A percentile compares a stretch with the other conserved stretches of the same genome.
Conservation (phyloP, 1,140 invertebrate genomes). For the Drosophila miranda region DNA sequence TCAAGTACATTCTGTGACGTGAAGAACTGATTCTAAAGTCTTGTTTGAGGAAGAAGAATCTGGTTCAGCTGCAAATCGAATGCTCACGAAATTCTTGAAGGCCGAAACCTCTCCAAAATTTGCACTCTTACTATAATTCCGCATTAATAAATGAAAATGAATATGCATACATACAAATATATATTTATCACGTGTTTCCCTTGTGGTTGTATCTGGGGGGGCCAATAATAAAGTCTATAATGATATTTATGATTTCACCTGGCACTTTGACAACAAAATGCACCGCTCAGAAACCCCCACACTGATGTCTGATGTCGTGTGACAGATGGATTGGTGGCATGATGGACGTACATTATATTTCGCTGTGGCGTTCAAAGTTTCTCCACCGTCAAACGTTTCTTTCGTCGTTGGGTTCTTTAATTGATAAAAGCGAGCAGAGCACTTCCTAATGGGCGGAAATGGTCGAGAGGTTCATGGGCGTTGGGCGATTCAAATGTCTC, state of each 20-base stretch:
- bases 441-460: too few species aligned
- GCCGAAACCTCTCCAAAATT: conserved; percentile 7
- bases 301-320: too few species aligned
- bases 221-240: conserved; percentile 36
- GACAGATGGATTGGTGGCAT: too few species aligned
- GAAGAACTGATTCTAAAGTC: too few species aligned
- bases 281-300: conserved; percentile 3
- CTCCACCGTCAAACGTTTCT: too few species aligned
- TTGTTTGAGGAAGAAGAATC: not conserved
- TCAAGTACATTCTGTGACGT: too few species aligned
- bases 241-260: conserved; percentile 59
- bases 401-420: too few species aligned
- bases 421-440: too few species aligned
- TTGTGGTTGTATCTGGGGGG: conserved; percentile 26
- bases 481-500: too few species aligned
- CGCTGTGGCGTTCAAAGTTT: too few species aligned
- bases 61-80: conserved; percentile 44
- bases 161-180: conserved; percentile 26
- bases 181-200: conserved; percentile 26
- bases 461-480: too few species aligned
- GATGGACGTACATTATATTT: too few species aligned
- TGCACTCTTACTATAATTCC: conserved; percentile 40
- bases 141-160: not conserved
- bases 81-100: conserved; percentile 46
- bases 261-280: conserved; percentile 55